Percentiles rank a stretch among this genome's conserved stretches.
These are phyloP conservation scores for Zootermopsis nevadensis DNA, from an alignment of 2,888 invertebrate genomes.

Conservation along the genomic window DNA sequence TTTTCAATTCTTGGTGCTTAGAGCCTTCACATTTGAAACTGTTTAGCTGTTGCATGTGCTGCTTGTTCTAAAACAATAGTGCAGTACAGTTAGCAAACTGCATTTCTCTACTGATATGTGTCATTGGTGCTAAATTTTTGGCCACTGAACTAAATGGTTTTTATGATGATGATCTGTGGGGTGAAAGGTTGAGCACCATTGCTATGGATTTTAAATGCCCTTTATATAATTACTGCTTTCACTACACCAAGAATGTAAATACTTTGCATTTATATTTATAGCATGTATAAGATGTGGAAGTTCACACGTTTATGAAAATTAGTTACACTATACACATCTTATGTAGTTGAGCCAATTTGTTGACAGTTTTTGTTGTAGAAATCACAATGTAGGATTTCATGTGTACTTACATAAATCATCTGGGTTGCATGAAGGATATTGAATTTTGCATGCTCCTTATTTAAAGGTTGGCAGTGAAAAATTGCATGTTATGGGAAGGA, in stretches of 20 bases:
- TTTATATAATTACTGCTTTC: background rate
- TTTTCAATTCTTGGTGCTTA: slow-evolving; percentile 38
- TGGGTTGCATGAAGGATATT: background rate
- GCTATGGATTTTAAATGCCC: background rate
- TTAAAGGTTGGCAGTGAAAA: slow-evolving; percentile 31
- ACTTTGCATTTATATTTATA: background rate
- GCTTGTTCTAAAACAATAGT: background rate
- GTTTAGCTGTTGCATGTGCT: slow-evolving; percentile 17
- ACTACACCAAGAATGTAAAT: background rate
- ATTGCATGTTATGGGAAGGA: background rate
- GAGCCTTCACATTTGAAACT: slow-evolving; percentile 5
- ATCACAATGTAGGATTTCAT: background rate
- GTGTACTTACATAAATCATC: background rate
- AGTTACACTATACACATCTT: background rate
- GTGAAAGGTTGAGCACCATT: slow-evolving; percentile 16
- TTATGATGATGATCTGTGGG: background rate
- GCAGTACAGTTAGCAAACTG: slow-evolving; percentile 22
- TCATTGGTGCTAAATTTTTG: background rate
- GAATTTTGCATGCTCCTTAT: slow-evolving; percentile 12
- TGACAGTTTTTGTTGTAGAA: background rate
- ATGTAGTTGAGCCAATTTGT: background rate
- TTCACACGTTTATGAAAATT: background rate
- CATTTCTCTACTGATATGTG: background rate
- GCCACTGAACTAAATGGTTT: background rate
- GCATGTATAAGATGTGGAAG: background rate